A percentile compares a stretch with the other conserved stretches of the same genome.
phyloP scores from a whole-genome alignment of 2,888 invertebrate species.

The Pseudococcus viburni region DNA sequence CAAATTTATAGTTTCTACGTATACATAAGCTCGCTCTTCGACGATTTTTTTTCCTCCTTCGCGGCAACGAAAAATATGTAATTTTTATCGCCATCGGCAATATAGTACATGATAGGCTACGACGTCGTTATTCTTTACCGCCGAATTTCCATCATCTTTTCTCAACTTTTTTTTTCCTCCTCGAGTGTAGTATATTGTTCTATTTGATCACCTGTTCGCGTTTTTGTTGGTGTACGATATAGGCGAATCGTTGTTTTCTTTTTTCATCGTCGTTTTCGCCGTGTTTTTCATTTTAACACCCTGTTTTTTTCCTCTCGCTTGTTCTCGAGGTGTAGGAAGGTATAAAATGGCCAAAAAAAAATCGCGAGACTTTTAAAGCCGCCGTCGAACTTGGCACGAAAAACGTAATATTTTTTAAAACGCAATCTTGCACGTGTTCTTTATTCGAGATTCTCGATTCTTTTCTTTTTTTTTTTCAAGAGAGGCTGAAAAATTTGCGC shows the following conservation, averaged over 20 bases:
- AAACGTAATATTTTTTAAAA: constrained; percentile 26
- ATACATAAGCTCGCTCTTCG: neutral
- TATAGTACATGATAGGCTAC: neutral
- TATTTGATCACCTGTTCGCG: constrained; percentile 23
- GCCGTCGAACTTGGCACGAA: constrained; percentile 21
- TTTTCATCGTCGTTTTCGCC: neutral
- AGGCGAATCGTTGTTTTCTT: neutral
- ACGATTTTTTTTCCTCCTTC: neutral
- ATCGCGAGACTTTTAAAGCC: constrained; percentile 24
- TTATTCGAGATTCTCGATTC: constrained; percentile 21
- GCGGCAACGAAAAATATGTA: neutral
- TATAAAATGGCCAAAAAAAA: constrained; percentile 11
- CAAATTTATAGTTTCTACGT: neutral
- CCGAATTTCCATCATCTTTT: constrained; percentile 32
- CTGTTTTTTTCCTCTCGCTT: neutral
- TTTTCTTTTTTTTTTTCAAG: neutral
- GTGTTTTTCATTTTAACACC: constrained; percentile 3
- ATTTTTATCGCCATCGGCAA: constrained; percentile 26
- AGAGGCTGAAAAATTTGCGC: neutral
- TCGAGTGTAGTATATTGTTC: neutral
- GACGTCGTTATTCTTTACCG: constrained; percentile 28
- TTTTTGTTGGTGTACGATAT: neutral
- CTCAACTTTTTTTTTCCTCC: neutral
- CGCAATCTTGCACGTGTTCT: constrained; percentile 39
- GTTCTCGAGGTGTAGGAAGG: neutral